Conservation (phyloP, 2,113 vertebrate species). For the Aegithalos caudatus region DNA sequence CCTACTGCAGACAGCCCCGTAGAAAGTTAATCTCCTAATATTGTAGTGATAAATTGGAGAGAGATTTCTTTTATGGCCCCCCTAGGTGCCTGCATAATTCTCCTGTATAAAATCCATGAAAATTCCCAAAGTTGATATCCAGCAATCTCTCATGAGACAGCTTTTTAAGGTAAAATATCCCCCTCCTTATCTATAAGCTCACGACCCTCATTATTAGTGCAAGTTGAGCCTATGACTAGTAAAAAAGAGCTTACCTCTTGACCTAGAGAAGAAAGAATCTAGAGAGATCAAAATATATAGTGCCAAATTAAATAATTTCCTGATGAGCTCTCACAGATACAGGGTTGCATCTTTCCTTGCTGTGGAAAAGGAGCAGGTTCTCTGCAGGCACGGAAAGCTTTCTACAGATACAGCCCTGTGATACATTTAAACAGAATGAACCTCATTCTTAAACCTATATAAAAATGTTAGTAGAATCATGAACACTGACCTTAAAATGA, state of each 20-base stretch:
- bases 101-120: neutral
- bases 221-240: neutral
- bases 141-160: neutral
- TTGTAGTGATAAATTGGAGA: neutral
- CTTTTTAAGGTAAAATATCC: neutral
- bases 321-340: neutral
- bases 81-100: neutral
- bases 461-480: constrained; percentile 51
- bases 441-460: constrained; percentile 30
- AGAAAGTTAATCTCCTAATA: neutral
- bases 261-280: neutral
- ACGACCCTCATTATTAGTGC: neutral
- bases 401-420: neutral
- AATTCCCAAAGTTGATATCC: neutral
- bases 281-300: neutral
- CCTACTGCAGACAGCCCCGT: neutral
- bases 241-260: neutral
- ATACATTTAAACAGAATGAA: constrained; percentile 33
- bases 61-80: neutral
- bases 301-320: neutral
- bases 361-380: neutral
- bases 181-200: neutral
- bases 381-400: neutral
- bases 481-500: constrained; percentile 55
- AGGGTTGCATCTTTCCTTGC: neutral